Conservation (phyloP, 2,113 vertebrate genomes). For the Phylloscopus trochiloides region DNA sequence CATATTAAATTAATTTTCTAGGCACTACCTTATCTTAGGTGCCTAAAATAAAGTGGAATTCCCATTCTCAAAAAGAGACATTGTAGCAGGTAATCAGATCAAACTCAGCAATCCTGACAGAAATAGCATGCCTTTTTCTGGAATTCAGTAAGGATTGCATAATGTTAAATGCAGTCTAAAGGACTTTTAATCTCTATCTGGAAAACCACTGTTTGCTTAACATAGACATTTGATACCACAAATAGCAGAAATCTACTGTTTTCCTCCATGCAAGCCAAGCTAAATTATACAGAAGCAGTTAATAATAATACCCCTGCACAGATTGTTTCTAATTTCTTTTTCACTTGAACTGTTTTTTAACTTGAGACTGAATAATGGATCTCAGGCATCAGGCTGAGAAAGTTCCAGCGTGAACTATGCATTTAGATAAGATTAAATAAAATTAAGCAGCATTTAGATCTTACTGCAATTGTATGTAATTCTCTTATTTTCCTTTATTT, state of each 20-base stretch:
- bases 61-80: background rate
- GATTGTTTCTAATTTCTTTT: background rate
- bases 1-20: background rate
- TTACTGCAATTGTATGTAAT: background rate
- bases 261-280: background rate
- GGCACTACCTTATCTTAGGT: background rate
- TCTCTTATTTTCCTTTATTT: background rate
- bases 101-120: background rate
- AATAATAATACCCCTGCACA: background rate
- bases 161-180: background rate
- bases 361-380: background rate
- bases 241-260: background rate
- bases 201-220: slow-evolving; percentile 1
- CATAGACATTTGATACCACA: background rate
- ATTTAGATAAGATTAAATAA: background rate
- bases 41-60: background rate
- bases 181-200: background rate
- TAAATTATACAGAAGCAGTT: background rate
- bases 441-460: background rate
- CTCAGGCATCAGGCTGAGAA: background rate
- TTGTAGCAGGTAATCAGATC: background rate
- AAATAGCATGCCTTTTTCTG: background rate
- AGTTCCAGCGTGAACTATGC: background rate
- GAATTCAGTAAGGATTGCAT: background rate
- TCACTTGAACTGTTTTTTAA: background rate